phyloP scores from a whole-genome alignment of 2,888 invertebrate species.

The Rhamphomyia laevipes region DNA sequence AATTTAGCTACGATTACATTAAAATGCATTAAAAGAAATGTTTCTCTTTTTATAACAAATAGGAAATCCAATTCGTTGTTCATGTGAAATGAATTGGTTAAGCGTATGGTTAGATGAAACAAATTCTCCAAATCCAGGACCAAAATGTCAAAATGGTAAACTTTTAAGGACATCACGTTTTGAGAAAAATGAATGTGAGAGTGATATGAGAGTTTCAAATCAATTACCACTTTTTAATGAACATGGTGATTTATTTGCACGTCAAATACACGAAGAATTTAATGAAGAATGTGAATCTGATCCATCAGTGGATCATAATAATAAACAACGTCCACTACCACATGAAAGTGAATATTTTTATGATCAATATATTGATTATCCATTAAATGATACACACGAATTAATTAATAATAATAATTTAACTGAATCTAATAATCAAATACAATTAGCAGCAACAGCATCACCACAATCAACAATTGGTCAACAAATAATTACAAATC shows the following conservation, averaged over 20 bases:
- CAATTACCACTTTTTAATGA: constrained; percentile 50
- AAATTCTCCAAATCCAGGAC: constrained; percentile 51
- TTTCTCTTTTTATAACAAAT: no score
- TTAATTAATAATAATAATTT: constrained; percentile 15
- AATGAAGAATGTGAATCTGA: constrained; percentile 37
- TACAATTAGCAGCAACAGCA: constrained; percentile 23
- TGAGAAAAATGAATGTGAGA: constrained; percentile 54
- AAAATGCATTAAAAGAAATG: no score
- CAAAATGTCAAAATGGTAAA: constrained; percentile 67
- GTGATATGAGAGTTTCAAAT: constrained; percentile 30
- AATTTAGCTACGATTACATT: no score
- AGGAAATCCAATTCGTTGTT: constrained; percentile 77
- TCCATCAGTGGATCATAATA: constrained; percentile 40
- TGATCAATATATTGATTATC: constrained; percentile 71
- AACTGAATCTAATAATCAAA: constrained; percentile 1
- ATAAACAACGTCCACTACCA: constrained; percentile 47
- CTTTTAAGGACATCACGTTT: constrained; percentile 61
- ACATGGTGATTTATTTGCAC: constrained; percentile 56
- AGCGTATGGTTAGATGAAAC: constrained; percentile 71
- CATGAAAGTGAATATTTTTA: constrained; percentile 74
- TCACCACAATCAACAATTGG: constrained; percentile 4
- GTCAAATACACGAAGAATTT: constrained; percentile 41
- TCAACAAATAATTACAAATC: neutral
- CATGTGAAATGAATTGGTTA: constrained; percentile 73
- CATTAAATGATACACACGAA: constrained; percentile 45